phyloP scores from a whole-genome alignment of 1,140 invertebrate species.

The Caenorhabditis inopinata region DNA sequence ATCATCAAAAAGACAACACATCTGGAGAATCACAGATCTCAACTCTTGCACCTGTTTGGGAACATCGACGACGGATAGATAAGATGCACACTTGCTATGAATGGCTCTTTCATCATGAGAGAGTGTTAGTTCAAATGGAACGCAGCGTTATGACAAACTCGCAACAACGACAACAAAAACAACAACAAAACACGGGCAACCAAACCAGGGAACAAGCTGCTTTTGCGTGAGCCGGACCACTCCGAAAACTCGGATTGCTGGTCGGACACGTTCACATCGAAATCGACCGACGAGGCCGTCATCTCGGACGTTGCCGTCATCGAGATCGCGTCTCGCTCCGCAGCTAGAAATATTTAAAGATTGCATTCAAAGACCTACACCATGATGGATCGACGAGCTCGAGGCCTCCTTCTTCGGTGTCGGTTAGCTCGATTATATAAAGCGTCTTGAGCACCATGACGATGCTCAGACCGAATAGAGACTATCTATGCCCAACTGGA shows the following conservation, averaged over 20 bases:
- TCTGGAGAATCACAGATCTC: too few species aligned
- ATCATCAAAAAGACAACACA: too few species aligned
- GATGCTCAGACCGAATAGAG: not conserved
- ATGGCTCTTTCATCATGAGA: too few species aligned
- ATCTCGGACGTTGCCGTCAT: constrained; percentile 47
- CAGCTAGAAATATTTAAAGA: constrained; percentile 46
- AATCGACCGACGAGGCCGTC: constrained; percentile 45
- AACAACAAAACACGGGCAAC: not conserved
- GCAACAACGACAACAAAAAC: not conserved
- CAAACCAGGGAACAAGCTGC: constrained; percentile 45
- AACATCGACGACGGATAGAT: too few species aligned
- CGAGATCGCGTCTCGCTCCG: constrained; percentile 13
- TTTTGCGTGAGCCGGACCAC: constrained; percentile 60
- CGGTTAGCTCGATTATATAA: constrained; percentile 63
- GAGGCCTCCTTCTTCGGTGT: constrained; percentile 65
- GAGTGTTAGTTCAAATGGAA: too few species aligned
- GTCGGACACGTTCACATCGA: constrained; percentile 37
- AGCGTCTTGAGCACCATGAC: constrained; percentile 60
- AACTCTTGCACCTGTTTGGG: too few species aligned
- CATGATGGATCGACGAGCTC: constrained; percentile 65
- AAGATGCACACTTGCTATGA: too few species aligned
- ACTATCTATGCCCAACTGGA: constrained; percentile 2
- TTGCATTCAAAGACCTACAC: constrained; percentile 59
- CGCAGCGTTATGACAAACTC: too few species aligned
- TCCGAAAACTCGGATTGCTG: constrained; percentile 59